Evolutionary conservation across 2,888 invertebrate genomes (phyloP), one percentile per base, ranked within the genome.

Genomic region (Cryptophagus acutangulus): DNA sequence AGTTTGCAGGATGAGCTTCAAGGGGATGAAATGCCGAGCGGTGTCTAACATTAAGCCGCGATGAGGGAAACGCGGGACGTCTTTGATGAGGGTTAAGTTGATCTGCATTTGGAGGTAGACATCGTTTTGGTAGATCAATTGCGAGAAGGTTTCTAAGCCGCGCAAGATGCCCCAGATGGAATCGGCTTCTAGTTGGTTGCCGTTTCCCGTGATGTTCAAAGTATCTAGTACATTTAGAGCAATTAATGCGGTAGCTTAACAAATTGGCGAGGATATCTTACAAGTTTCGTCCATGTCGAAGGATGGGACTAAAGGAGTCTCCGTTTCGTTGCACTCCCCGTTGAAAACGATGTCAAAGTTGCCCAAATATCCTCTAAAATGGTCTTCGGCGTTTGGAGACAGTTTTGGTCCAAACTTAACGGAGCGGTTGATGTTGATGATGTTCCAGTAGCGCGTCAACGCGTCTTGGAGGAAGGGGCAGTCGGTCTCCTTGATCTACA

Each of bases 41-140:
- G 92, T 88, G 65, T 95, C 94, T 25, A 95, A 63, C 25, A 92
- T 72, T 2, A 94, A 66, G 0, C 93, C 93, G 37, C 94, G 77
- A 65, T 90, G 86, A 0, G 76, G 63, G 63, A 89, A 87, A 39
- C 84, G 74, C 0, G 93, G 93, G 46, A 67, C 76, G 66, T 95
- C 94, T 9, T 63, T 52, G 41, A 94, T 20, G n/a, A n/a, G 6
- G 6, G 24, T 20, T 20, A 20, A 20, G 24, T 20, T 20, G n/a
- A 20, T 20, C n/a, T 8, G 6, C 6, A 20, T n/a, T n/a, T n/a
- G n/a, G 6, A 20, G n/a, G n/a, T 20, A 20, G n/a, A 8, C n/a
- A 20, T 20, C 24, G n/a, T n/a, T 20, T n/a, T 20, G 6, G 24
- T 8, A 6, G 24, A 20, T 20, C 6, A 20, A n/a, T 20, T 20